Base-by-base conservation (phyloP, 2,888 invertebrate genomes). In the Tridacna gigas region DNA sequence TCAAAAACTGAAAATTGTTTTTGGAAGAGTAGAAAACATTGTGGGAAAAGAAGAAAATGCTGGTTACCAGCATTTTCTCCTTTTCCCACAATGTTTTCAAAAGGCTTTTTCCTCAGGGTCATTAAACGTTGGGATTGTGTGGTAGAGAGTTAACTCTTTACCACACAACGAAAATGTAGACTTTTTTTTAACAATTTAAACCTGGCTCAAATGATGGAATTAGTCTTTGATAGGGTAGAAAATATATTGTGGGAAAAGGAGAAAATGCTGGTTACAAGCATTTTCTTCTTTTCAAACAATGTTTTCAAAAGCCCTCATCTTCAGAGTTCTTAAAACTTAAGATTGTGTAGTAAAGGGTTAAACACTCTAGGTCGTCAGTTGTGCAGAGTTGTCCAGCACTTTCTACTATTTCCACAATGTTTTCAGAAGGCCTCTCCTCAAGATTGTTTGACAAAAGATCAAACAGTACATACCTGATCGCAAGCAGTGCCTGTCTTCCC, bases 401-500 rank as follows among this genome's bases (percentile, higher is more conserved):
- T n/a, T n/a, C n/a, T n/a, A n/a, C n/a, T n/a, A n/a, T n/a, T n/a
- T n/a, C n/a, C n/a, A n/a, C n/a, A n/a, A n/a, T n/a, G n/a, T n/a
- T n/a, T n/a, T n/a, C n/a, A n/a, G n/a, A 37, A 37, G 37, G 37
- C 37, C 3, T 37, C 37, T n/a, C n/a, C 37, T 4, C 37, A 37
- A 7, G 37, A 37, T 37, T 37, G 37, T 37, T 37, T 37, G 37
- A 7, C 37, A 37, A 37, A n/a, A 7, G 3, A 56, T 20, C 56
- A 56, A 56, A 56, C 3, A 56, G 22, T 37, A 26, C 47, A 71
- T 77, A 91, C 92, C 86, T 90, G 88, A 74, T 89, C 88, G 88
- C 92, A 92, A 37, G 67, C 76, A 7, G 26, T 28, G 7, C 92
- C 91, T 3, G 80, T 87, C 26, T 82, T 84, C 0, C 92, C 92